phyloP scores from a whole-genome alignment of 2,113 vertebrate genomes.

The Stomatorhinus ivindoensis region DNA sequence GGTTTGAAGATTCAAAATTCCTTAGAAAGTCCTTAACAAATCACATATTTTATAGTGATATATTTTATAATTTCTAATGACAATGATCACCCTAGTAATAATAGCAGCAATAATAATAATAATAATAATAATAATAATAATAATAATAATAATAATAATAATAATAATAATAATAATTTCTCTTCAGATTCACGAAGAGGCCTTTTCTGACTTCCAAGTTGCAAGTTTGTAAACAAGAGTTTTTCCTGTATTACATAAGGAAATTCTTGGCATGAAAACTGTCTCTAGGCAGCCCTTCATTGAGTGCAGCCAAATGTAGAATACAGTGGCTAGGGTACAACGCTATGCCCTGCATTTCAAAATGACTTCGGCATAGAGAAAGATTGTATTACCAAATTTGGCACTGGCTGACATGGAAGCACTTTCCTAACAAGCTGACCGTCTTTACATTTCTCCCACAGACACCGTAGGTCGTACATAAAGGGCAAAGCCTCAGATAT shows the following conservation, averaged over 20 bases:
- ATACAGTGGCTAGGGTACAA: neutral
- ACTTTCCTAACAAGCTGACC: neutral
- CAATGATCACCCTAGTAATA: neutral
- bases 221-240: neutral
- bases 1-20: neutral
- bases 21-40: neutral
- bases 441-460: neutral
- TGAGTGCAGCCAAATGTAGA: neutral
- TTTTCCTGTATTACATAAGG: neutral
- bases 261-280: neutral
- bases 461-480: neutral
- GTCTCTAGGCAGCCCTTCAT: conserved; percentile 8
- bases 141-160: neutral
- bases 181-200: neutral
- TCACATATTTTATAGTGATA: neutral
- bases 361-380: conserved; percentile 11
- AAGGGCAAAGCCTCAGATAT: neutral
- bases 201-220: neutral
- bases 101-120: neutral
- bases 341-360: neutral
- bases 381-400: neutral
- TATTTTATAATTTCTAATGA: neutral
- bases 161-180: neutral
- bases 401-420: neutral
- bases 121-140: neutral